phyloP scores from a whole-genome alignment of 2,113 vertebrate species.

The Indicator maculatus region DNA sequence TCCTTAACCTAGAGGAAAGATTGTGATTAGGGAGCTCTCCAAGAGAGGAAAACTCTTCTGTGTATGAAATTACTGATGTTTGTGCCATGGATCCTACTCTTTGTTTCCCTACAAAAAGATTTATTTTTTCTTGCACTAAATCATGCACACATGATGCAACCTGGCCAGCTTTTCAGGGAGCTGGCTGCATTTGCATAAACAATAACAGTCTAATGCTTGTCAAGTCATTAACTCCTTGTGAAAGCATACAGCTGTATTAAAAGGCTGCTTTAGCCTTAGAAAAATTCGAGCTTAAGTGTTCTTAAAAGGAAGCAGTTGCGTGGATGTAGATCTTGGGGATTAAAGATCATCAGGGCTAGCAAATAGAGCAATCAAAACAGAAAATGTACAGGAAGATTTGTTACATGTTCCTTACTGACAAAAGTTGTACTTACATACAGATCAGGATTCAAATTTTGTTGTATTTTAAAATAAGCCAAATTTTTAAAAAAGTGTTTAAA shows the following conservation, averaged over 20 bases:
- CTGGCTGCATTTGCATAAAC: slow-evolving; percentile 53
- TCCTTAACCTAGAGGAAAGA: neutral
- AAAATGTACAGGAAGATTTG: neutral
- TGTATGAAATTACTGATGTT: neutral
- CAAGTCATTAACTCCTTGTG: slow-evolving; percentile 55
- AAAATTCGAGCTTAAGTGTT: slow-evolving; percentile 12
- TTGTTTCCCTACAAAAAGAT: neutral
- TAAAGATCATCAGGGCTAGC: slow-evolving; percentile 19
- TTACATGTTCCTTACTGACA: neutral
- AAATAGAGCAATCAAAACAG: slow-evolving; percentile 1
- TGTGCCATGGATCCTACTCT: neutral
- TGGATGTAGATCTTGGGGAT: neutral
- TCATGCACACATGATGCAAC: neutral
- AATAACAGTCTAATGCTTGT: slow-evolving; percentile 51
- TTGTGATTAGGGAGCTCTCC: neutral
- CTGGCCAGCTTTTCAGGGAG: slow-evolving; percentile 13
- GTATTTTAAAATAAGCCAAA: neutral
- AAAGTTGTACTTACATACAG: neutral
- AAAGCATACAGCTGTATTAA: slow-evolving; percentile 39
- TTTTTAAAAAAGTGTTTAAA: neutral
- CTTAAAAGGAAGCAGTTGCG: slow-evolving; percentile 5
- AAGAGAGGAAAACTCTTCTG: neutral
- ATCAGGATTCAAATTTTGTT: neutral
- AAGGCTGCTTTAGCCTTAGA: neutral
- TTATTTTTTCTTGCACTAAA: slow-evolving; percentile 8